Base-by-base conservation (phyloP, 1,140 invertebrate species). In the Drosophila nigromelanica region DNA sequence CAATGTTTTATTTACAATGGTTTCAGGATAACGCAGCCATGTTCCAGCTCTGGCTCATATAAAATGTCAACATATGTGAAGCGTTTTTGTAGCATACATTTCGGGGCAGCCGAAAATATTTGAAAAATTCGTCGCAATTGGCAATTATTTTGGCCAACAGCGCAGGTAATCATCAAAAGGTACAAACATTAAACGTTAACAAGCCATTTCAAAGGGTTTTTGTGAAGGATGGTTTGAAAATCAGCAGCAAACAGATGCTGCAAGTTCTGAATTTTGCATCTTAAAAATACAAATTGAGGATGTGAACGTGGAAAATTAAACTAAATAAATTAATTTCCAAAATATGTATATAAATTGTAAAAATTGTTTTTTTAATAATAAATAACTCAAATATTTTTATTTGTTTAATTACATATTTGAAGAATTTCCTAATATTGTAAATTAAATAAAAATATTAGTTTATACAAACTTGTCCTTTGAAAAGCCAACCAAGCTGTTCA, bases 1-100 rank as follows among this genome's bases (percentile, higher is more conserved):
- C 71, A 73, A 73, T 62, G 58, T 73, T 69, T 69, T 73, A 73
- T 69, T 73, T 68, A 73, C 51, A 56, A 54, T 35, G 50, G 10
- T 11, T 8, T 30, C 37, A 52, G 12, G 0, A 8, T 40, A 27
- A 15, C 7, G 30, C 24, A 24, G n/a, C 21, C 27, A 39, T 50
- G 52, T 70, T 55, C 40, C 27, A 55, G 10, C 43, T 48, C 12
- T 33, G 21, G 30, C 21, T 50, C 45, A n/a, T 43, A 58, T 40
- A 71, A 71, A 58, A 64, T 71, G 37, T 51, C 30, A 58, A 39
- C 68, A 71, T 71, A 71, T 71, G 68, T 51, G 52, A 42, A 37
- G 27, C 18, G 39, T 30, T 55, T 30, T n/a, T 24, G 30, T 42
- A 4, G 47, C n/a, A 14, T 37, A 21, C 12, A 45, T n/a, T 59